Percentiles rank a stretch among this genome's conserved stretches.
phyloP scores from a whole-genome alignment of 2,797 vertebrate genomes.

The Pangasius macronema region DNA sequence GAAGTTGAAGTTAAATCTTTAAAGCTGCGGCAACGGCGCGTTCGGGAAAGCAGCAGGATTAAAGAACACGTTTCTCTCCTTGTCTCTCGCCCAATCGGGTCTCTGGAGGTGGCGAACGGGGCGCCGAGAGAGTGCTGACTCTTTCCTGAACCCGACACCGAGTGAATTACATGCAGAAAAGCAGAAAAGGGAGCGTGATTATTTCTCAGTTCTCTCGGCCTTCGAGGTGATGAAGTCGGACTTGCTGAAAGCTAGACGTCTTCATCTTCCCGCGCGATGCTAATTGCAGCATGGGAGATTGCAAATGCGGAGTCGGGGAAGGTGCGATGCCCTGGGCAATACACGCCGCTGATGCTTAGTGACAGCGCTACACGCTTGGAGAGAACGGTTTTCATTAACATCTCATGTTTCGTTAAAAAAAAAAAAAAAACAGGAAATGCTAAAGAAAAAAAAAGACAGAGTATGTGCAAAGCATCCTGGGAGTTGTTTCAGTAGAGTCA shows the following conservation, averaged over 20 bases:
- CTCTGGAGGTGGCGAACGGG: slow-evolving; percentile 51
- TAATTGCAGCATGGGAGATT: slow-evolving; percentile 73
- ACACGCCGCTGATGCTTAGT: slow-evolving; percentile 35
- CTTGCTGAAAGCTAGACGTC: slow-evolving; percentile 71
- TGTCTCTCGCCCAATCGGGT: slow-evolving; percentile 13
- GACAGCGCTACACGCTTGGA: slow-evolving; percentile 19
- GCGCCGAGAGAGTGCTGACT: slow-evolving; percentile 44
- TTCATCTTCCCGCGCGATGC: slow-evolving; percentile 67
- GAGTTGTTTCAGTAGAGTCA: background rate
- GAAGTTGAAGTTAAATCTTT: background rate
- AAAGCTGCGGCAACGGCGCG: background rate
- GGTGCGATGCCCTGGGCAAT: slow-evolving; percentile 62
- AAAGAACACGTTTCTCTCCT: slow-evolving; percentile 46
- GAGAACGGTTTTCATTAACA: slow-evolving; percentile 45
- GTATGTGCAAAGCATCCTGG: background rate
- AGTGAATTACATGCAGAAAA: slow-evolving; percentile 61
- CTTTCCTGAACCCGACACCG: slow-evolving; percentile 48
- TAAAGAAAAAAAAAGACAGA: background rate
- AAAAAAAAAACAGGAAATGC: slow-evolving; percentile 25
- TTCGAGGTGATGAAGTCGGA: slow-evolving; percentile 64
- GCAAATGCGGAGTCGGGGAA: slow-evolving; percentile 45
- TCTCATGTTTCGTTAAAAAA: slow-evolving; percentile 43
- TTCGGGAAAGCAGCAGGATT: slow-evolving; percentile 59
- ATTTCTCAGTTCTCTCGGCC: slow-evolving; percentile 57
- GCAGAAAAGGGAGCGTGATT: slow-evolving; percentile 62